Evolutionary conservation across 2,888 invertebrate species (phyloP), one percentile per base, ranked within the genome.

Genomic region (Drosophila aldrichi): DNA sequence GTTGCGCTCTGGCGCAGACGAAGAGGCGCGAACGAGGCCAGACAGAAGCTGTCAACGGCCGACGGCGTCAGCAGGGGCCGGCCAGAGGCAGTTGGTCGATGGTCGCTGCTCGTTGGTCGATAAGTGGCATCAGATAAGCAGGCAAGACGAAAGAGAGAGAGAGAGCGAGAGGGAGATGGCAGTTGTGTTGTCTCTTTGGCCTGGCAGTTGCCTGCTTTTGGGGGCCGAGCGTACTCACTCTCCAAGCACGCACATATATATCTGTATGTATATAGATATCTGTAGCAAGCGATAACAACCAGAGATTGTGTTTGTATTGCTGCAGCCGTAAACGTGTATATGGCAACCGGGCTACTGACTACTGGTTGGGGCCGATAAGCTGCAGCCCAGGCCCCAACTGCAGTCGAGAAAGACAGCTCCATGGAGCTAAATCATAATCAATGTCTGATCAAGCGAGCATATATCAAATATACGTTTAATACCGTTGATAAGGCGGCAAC

Each of bases 131-230:
- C 56, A 59, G 71, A 64, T 75, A 64, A 59, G 46, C 54, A 40
- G 22, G 22, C 41, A 51, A 43, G 16, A n/a, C 22, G 7, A 10
- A 12, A 6, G 29, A 9, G 9, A 25, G 44, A 16, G 44, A n/a
- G 46, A 77, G 22, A 38, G 9, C 2, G 10, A 34, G 34, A 38
- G 38, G 7, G 78, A 29, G 78, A 78, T 25, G 52, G 36, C 76
- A 48, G 46, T 29, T 73, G 61, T 61, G 38, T 36, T 18, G 40
- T 34, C 46, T n/a, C n/a, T 34, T 25, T 20, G 22, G 25, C 18
- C 43, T 22, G 41, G 18, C n/a, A 79, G 49, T 79, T 79, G 80
- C 79, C 76, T 75, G 76, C 77, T 79, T 77, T 75, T 71, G 76
- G 71, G 77, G 80, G 77, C 80, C 62, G 75, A 22, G 22, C 70